These are phyloP conservation scores for Platyrinchus mystaceus DNA, from an alignment of 2,797 vertebrate genomes.

Conservation along the genomic window DNA sequence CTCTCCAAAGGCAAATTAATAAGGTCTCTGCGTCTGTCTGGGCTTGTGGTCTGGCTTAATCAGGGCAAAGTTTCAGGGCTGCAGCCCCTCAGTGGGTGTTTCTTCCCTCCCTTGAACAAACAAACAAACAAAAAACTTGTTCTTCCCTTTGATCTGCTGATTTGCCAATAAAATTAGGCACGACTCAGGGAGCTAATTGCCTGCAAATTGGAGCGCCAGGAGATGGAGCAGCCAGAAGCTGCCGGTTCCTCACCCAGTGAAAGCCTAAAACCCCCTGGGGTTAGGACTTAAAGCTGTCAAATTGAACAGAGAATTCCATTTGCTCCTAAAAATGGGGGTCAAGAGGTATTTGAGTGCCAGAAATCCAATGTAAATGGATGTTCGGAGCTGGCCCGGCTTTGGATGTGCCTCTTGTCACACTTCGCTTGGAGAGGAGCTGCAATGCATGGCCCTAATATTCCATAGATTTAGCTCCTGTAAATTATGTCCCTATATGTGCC, in stretches of 20 bases:
- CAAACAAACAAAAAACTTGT: neutral
- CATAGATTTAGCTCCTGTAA: neutral
- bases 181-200: neutral
- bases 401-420: neutral
- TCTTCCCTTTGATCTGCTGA: neutral
- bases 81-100: neutral
- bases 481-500: rapidly evolving
- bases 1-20: neutral
- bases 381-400: neutral
- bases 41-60: neutral
- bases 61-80: neutral
- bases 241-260: neutral
- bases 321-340: neutral
- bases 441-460: neutral
- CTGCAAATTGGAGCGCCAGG: neutral
- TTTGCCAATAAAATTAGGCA: conserved; percentile 14
- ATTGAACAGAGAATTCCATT: neutral
- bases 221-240: neutral
- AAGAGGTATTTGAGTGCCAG: neutral
- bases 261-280: rapidly evolving
- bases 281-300: neutral
- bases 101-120: neutral
- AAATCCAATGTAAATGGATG: neutral
- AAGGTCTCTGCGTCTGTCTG: neutral
- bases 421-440: neutral